Evolutionary conservation across 2,888 invertebrate genomes (phyloP).

Genomic region (Lacanobia wlatinum): DNA sequence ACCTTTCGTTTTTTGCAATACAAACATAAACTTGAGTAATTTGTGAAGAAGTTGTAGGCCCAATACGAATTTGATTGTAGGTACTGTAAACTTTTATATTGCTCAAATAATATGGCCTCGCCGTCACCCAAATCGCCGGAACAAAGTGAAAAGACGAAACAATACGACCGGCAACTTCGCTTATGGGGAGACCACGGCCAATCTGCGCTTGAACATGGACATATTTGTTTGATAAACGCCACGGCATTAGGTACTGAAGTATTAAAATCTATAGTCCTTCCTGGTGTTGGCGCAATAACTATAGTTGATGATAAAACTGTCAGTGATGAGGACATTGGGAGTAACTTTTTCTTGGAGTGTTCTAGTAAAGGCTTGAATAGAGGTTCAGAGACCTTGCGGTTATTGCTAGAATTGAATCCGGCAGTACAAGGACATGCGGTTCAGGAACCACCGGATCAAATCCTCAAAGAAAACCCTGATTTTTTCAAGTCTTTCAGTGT

Average conservation of each 20-base stretch:
- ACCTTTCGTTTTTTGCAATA: constrained; percentile 9
- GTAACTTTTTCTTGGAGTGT: constrained; percentile 98
- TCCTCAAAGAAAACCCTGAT: constrained; percentile 95
- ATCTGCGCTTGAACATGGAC: constrained; percentile 95
- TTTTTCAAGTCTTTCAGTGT: constrained; percentile 97
- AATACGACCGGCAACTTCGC: constrained; percentile 96
- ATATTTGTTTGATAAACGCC: constrained; percentile 98
- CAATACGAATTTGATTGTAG: neutral
- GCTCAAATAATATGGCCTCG: constrained; percentile 89
- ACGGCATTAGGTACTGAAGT: constrained; percentile 98
- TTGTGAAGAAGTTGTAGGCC: neutral
- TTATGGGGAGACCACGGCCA: constrained; percentile 99
- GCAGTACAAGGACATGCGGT: constrained; percentile 98
- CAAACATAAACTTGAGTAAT: neutral
- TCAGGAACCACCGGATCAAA: constrained; percentile 96
- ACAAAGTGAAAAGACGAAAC: constrained; percentile 93
- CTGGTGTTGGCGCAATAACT: constrained; percentile 98
- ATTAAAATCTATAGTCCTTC: constrained; percentile 98
- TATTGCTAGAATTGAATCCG: constrained; percentile 97
- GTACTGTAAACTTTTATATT: neutral
- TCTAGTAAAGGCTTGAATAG: constrained; percentile 95
- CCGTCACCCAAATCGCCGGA: constrained; percentile 94
- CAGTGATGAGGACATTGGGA: constrained; percentile 97
- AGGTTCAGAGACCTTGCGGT: constrained; percentile 95
- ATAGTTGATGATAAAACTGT: constrained; percentile 97